Conservation (phyloP, 2,113 vertebrate genomes). For the Malurus melanocephalus region DNA sequence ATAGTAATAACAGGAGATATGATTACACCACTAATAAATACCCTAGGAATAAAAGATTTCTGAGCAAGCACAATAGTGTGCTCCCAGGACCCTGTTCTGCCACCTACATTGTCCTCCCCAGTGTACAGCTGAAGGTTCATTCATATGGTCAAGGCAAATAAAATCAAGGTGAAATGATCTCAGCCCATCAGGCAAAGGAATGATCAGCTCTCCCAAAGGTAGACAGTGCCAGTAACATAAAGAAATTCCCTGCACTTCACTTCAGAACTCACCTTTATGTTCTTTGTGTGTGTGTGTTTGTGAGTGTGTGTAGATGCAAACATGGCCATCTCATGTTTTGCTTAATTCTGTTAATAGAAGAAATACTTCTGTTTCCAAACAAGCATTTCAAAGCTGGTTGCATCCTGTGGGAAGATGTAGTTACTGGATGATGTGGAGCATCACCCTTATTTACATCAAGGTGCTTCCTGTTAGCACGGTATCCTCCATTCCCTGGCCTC, state of each 20-base stretch:
- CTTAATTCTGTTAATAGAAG: neutral
- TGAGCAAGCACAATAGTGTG: neutral
- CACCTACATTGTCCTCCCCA: neutral
- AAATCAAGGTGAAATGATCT: neutral
- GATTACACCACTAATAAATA: neutral
- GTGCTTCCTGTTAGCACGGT: slow-evolving; percentile 47
- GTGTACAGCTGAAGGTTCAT: neutral
- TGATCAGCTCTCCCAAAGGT: neutral
- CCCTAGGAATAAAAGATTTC: neutral
- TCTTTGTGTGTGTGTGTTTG: neutral
- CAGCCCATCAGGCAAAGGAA: neutral
- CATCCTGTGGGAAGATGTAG: neutral
- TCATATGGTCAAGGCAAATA: neutral
- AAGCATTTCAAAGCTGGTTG: neutral
- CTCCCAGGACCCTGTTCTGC: neutral
- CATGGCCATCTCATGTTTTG: neutral
- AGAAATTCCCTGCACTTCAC: neutral
- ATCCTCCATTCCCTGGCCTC: neutral
- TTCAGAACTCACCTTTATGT: neutral
- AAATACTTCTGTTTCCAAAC: neutral
- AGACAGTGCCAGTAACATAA: neutral
- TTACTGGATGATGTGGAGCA: neutral
- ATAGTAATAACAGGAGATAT: neutral
- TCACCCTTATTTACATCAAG: slow-evolving; percentile 24
- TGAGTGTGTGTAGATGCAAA: neutral